Evolutionary conservation across 2,888 invertebrate genomes (phyloP).

Genomic region (Germaria angustata): DNA sequence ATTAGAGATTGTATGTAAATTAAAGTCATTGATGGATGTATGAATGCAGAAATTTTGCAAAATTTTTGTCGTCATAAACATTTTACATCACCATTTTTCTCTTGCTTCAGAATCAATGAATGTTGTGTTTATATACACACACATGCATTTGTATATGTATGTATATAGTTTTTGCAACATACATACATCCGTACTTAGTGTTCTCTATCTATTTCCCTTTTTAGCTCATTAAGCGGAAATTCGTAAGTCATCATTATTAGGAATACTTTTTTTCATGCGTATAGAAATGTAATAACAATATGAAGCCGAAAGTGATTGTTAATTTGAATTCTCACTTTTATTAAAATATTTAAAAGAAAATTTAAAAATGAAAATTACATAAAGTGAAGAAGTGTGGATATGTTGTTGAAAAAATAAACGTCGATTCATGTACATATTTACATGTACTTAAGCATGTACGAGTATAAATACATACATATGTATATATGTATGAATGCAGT

Average conservation of each 20-base stretch:
- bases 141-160: too few species aligned
- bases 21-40: too few species aligned
- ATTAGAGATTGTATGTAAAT: not conserved
- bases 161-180: too few species aligned
- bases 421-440: too few species aligned
- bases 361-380: constrained; percentile 16
- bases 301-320: constrained; percentile 59
- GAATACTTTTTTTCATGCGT: constrained; percentile 39
- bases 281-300: constrained; percentile 36
- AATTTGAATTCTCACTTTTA: constrained; percentile 30
- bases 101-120: not conserved
- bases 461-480: too few species aligned
- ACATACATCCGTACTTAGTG: too few species aligned
- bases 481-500: too few species aligned
- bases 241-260: constrained; percentile 50
- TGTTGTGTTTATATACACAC: too few species aligned
- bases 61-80: not conserved
- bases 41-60: too few species aligned
- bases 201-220: constrained; percentile 43
- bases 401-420: too few species aligned
- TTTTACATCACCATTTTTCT: not conserved
- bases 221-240: constrained; percentile 60
- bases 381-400: not conserved
- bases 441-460: too few species aligned
- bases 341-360: constrained; percentile 4